Conservation (phyloP, 2,888 invertebrate genomes). For the Gandaritis pyraliata region DNA sequence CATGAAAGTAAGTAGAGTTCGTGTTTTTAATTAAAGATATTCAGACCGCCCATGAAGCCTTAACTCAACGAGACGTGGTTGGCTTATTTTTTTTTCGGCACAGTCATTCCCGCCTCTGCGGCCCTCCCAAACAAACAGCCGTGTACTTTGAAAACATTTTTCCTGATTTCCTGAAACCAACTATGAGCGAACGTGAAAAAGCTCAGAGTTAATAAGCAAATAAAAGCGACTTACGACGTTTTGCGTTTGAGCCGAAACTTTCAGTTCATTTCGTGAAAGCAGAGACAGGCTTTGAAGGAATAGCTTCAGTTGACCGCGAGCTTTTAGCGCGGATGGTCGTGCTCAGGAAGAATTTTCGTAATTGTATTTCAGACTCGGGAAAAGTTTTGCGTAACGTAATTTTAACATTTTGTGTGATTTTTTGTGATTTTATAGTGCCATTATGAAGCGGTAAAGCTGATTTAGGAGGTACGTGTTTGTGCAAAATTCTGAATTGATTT, state of each 20-base stretch:
- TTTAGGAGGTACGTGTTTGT: conserved; percentile 29
- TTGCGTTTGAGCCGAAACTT: conserved; percentile 50
- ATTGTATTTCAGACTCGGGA: conserved; percentile 54
- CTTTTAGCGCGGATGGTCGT: conserved; percentile 70
- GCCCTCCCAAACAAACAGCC: conserved; percentile 84
- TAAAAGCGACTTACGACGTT: conserved; percentile 53
- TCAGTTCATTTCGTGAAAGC: conserved; percentile 82
- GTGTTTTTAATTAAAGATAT: conserved; percentile 82
- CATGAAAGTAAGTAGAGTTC: conserved; percentile 68
- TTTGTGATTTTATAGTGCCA: conserved; percentile 44
- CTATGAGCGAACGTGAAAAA: conserved; percentile 30
- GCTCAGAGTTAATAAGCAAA: conserved; percentile 23
- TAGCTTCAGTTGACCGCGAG: conserved; percentile 80
- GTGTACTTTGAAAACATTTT: conserved; percentile 80
- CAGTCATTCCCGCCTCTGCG: conserved; percentile 84
- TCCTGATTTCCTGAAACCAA: conserved; percentile 31
- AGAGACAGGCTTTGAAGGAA: conserved; percentile 68
- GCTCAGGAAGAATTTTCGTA: conserved; percentile 42
- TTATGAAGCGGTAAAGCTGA: conserved; percentile 37
- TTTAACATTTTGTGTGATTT: conserved; percentile 40
- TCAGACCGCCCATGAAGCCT: conserved; percentile 80
- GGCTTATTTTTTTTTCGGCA: conserved; percentile 83
- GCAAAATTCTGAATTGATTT: conserved; percentile 1
- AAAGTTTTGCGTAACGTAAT: conserved; percentile 68
- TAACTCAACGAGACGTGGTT: conserved; percentile 83